phyloP scores from a whole-genome alignment of 1,140 invertebrate species.

The Drosophila willistoni region DNA sequence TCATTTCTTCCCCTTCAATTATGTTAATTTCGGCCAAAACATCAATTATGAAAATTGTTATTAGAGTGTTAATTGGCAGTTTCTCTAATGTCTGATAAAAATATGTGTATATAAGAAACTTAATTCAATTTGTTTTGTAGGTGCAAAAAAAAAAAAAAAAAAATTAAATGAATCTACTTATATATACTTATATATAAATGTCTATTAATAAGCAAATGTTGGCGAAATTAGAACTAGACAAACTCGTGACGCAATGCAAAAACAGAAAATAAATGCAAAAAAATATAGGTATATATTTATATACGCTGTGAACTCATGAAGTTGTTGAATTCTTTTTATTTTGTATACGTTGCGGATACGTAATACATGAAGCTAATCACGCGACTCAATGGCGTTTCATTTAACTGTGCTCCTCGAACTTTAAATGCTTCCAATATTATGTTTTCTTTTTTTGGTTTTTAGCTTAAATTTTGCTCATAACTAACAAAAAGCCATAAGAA shows the following conservation, averaged over 20 bases:
- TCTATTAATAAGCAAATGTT: slow-evolving; percentile 23
- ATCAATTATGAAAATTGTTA: slow-evolving; percentile 6
- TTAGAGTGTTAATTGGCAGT: slow-evolving; percentile 5
- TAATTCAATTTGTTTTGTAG: slow-evolving; percentile 5
- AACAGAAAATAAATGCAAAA: slow-evolving; percentile 4
- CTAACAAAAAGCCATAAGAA: slow-evolving; percentile 22
- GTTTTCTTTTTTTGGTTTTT: not conserved
- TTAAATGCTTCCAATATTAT: not conserved
- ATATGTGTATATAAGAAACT: slow-evolving; percentile 1
- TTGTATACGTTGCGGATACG: not conserved
- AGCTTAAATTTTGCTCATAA: not conserved
- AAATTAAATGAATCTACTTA: too few relatives aligned
- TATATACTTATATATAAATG: slow-evolving; percentile 5
- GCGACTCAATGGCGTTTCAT: slow-evolving; percentile 1
- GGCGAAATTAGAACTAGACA: slow-evolving; percentile 13
- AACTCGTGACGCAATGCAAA: slow-evolving; percentile 7
- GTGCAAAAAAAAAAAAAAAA: slow-evolving; percentile 2
- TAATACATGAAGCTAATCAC: not conserved
- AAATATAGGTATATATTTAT: not conserved
- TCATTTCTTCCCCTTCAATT: not conserved
- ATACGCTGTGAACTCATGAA: not conserved
- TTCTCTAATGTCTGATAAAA: not conserved
- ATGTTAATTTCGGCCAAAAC: not conserved
- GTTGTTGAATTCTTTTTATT: too few relatives aligned
- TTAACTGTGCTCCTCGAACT: not conserved